These are phyloP conservation scores for Eudasyphora cyanicolor DNA, from an alignment of 2,888 invertebrate species.

Conservation along the genomic window DNA sequence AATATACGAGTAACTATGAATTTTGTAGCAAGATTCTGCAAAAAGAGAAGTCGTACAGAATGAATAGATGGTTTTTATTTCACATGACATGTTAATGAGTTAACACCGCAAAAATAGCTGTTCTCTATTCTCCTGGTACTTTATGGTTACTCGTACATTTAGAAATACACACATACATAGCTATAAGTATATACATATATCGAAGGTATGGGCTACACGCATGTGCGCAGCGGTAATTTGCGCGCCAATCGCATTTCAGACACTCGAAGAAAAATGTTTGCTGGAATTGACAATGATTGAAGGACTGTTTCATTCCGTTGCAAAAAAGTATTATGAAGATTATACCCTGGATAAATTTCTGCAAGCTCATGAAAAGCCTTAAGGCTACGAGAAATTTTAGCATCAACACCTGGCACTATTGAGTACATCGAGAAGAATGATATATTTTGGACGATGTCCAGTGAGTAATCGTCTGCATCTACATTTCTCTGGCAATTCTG, in stretches of 20 bases:
- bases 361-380: too few relatives aligned
- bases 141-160: neutral
- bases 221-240: constrained; percentile 49
- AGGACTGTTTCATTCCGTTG: too few relatives aligned
- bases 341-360: too few relatives aligned
- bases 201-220: constrained; percentile 42
- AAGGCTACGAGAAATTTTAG: too few relatives aligned
- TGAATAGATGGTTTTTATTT: constrained; percentile 55
- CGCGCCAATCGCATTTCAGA: neutral
- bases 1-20: neutral
- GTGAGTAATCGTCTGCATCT: too few relatives aligned
- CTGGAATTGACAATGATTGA: too few relatives aligned
- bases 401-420: too few relatives aligned
- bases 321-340: too few relatives aligned
- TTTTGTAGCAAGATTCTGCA: neutral
- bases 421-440: too few relatives aligned
- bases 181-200: neutral
- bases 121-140: constrained; percentile 47
- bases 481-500: too few relatives aligned
- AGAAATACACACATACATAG: neutral
- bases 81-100: constrained; percentile 64
- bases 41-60: constrained; percentile 47
- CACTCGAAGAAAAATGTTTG: neutral
- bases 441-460: too few relatives aligned
- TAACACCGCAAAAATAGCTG: constrained; percentile 60